A percentile compares a stretch with the other conserved stretches of the same genome.
Evolutionary conservation across 2,888 invertebrate genomes (phyloP).

Genomic region (Pachydiplax longipennis): DNA sequence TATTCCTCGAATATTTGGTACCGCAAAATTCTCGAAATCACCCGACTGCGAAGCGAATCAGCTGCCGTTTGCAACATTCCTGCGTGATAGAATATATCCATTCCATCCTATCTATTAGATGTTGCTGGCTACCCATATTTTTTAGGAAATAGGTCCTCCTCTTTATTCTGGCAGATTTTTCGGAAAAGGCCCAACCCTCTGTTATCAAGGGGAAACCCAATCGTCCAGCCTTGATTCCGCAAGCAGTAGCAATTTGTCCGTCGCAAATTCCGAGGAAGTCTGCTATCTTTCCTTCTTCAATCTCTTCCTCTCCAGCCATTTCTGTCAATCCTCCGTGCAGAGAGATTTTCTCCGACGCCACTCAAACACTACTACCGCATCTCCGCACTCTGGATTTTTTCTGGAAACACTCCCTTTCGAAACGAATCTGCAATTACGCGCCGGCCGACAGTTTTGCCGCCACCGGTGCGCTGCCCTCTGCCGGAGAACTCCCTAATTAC

Average conservation of each 20-base stretch:
- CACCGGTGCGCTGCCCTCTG: slow-evolving; percentile 12
- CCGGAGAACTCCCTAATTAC: slow-evolving; percentile 28
- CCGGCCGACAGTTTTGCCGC: background rate
- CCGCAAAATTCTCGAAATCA: no score
- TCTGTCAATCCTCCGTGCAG: background rate
- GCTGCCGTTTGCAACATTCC: no score
- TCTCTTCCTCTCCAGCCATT: background rate
- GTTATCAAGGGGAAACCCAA: no score
- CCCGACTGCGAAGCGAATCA: no score
- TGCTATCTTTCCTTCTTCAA: background rate
- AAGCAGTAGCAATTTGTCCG: background rate
- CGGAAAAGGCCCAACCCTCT: no score
- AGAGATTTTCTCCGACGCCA: background rate
- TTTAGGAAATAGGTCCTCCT: no score
- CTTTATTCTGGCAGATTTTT: no score
- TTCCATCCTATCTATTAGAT: no score
- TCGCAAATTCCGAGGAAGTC: background rate
- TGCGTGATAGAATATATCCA: no score
- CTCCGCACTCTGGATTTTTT: background rate
- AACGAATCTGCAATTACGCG: background rate
- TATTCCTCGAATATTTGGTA: no score
- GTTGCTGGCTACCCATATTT: no score
- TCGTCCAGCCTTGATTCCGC: background rate
- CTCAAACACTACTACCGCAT: background rate
- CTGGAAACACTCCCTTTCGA: background rate